Evolutionary conservation across 2,113 vertebrate species (phyloP), one percentile per base, ranked within the genome.

Genomic region (Machaerirhynchus nigripectus): DNA sequence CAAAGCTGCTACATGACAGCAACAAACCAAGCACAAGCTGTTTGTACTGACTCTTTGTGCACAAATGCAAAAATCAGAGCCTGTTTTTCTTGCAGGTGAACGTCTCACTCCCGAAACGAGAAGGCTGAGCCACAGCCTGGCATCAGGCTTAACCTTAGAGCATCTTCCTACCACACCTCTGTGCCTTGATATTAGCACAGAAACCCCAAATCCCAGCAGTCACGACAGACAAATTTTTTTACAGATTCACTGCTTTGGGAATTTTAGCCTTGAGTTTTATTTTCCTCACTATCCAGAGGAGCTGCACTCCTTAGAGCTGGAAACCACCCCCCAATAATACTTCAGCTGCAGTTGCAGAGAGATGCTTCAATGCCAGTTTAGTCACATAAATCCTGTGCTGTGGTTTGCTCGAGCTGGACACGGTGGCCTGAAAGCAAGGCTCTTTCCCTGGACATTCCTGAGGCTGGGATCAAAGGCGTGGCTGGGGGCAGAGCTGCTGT

Each of bases 51-150:
- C 60, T 70, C 71, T 89, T 92, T 78, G 52, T 69, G 83, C 94
- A 86, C 88, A 78, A 69, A 90, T 84, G 88, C 88, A 90, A 78
- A 96, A 95, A 70, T 46, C 1, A 2, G 92, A 92, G 84, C 90
- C 92, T 75, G 68, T 90, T 96, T 96, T 94, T 96, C 93, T 93
- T 95, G 90, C 93, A 96, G 88, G 87, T 96, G 82, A 94, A 88
- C 83, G 0, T 89, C 83, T 85, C 21, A 1, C 61, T 94, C 60
- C 37, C 19, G 49, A 49, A 60, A 40, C 21, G 60, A 83, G 86
- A 31, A 67, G 44, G 87, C 71, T 90, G 87, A 96, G 87, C 70
- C 57, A 82, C 44, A 91, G 87, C 74, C 91, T 94, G 81, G 42
- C 61, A 85, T 82, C 53, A 87, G 42, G 39, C 75, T 95, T 65